Percentiles rank a stretch among this genome's conserved stretches.
Conservation (phyloP, 2,797 vertebrate genomes). For the Arnoldichthys spilopterus region DNA sequence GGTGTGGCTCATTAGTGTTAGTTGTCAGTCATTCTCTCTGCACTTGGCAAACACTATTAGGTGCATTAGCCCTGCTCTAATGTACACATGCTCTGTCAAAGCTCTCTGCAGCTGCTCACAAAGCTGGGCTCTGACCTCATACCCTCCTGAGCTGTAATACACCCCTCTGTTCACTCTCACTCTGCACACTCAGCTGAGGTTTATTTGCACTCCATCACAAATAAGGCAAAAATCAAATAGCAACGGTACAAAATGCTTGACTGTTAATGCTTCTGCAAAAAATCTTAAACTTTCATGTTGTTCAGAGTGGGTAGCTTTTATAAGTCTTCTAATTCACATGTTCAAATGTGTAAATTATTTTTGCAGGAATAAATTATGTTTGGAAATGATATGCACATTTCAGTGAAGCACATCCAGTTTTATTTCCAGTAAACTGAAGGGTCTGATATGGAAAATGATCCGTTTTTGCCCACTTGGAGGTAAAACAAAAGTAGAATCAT, state of each 20-base stretch:
- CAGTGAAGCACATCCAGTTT: too few species aligned
- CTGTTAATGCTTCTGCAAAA: background rate
- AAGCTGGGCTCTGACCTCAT: slow-evolving; percentile 51
- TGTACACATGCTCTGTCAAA: slow-evolving; percentile 61
- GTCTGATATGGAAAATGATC: too few species aligned
- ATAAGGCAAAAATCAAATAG: background rate
- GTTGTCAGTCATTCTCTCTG: slow-evolving; percentile 69
- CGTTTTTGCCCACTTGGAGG: too few species aligned
- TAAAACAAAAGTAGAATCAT: background rate
- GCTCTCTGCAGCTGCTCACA: slow-evolving; percentile 48
- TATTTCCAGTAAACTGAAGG: too few species aligned
- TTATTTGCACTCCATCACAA: background rate
- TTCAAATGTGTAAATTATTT: too few species aligned
- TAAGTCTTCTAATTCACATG: background rate
- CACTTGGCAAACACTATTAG: slow-evolving; percentile 67
- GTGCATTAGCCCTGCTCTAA: slow-evolving; percentile 61
- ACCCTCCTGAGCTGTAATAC: slow-evolving; percentile 21
- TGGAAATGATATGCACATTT: too few species aligned
- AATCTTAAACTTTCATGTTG: background rate
- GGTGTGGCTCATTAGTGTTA: slow-evolving; percentile 70
- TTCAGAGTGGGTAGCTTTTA: background rate
- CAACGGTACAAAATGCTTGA: background rate
- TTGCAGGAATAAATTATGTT: too few species aligned
- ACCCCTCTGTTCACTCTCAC: background rate
- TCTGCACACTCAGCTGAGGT: background rate